Evolutionary conservation across 2,888 invertebrate genomes (phyloP).

Genomic region (Acanthosepion esculentum): DNA sequence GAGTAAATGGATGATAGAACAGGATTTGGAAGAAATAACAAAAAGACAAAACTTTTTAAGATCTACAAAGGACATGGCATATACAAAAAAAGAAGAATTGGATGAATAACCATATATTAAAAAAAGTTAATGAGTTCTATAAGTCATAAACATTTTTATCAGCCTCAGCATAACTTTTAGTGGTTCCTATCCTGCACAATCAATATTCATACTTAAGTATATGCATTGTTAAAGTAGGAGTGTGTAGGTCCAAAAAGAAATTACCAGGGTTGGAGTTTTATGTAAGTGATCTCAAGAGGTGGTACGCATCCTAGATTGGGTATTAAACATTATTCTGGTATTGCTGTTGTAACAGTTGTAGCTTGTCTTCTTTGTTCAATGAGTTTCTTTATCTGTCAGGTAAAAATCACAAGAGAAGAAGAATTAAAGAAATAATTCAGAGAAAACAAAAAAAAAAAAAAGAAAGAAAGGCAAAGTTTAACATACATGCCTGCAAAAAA

Average conservation of each 20-base stretch:
- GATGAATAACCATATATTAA: no score
- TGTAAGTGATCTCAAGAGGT: neutral
- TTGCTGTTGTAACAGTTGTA: neutral
- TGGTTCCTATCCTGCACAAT: neutral
- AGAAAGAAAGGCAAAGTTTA: neutral
- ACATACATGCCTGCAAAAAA: no score
- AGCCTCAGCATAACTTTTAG: neutral
- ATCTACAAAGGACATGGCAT: no score
- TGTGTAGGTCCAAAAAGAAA: neutral
- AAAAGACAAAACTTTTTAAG: no score
- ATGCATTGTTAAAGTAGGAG: neutral
- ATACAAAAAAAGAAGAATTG: no score
- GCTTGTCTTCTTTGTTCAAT: neutral
- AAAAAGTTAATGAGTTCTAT: no score
- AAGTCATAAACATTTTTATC: neutral
- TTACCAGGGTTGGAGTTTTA: neutral
- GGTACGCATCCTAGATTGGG: neutral
- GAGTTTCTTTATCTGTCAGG: neutral
- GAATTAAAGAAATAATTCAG: neutral
- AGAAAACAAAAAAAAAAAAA: neutral
- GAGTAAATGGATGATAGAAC: no score
- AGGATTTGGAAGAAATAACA: no score
- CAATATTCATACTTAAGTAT: neutral
- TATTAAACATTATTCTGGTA: neutral
- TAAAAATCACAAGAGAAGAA: slow-evolving; percentile 20